These are phyloP conservation scores for Panorpa germanica DNA, from an alignment of 2,888 invertebrate genomes.

Conservation along the genomic window DNA sequence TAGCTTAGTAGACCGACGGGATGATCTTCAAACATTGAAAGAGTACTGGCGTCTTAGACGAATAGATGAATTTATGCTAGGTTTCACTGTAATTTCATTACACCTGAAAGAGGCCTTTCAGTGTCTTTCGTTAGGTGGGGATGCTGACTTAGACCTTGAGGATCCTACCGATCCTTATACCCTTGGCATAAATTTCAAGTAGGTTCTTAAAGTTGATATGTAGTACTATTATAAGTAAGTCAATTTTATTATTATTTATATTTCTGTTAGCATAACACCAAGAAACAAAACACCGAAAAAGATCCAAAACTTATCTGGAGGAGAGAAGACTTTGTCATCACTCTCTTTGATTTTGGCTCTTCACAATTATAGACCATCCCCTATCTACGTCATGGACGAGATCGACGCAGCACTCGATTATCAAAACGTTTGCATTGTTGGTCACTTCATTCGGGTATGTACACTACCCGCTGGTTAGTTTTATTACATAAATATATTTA, in stretches of 20 bases:
- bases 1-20: too few relatives aligned
- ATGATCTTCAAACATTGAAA: too few relatives aligned
- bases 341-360: slow-evolving; percentile 91
- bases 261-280: slow-evolving; percentile 87
- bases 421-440: slow-evolving; percentile 96
- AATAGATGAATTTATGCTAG: slow-evolving; percentile 80
- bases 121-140: slow-evolving; percentile 94
- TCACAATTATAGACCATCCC: slow-evolving; percentile 96
- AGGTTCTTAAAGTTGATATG: too few relatives aligned
- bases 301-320: slow-evolving; percentile 92
- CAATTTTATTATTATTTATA: too few relatives aligned
- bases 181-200: too few relatives aligned
- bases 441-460: slow-evolving; percentile 81
- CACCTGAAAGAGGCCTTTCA: slow-evolving; percentile 96
- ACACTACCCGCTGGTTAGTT: too few relatives aligned
- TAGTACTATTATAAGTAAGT: too few relatives aligned
- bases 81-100: slow-evolving; percentile 69
- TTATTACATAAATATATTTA: too few relatives aligned
- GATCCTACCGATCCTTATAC: slow-evolving; percentile 92
- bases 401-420: slow-evolving; percentile 97
- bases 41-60: too few relatives aligned
- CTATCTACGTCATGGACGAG: slow-evolving; percentile 97
- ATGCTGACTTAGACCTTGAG: slow-evolving; percentile 88
- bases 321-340: slow-evolving; percentile 95
- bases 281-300: slow-evolving; percentile 99